Evolutionary conservation across 1,140 invertebrate genomes (phyloP).

Genomic region (Trichonephila clavipes): DNA sequence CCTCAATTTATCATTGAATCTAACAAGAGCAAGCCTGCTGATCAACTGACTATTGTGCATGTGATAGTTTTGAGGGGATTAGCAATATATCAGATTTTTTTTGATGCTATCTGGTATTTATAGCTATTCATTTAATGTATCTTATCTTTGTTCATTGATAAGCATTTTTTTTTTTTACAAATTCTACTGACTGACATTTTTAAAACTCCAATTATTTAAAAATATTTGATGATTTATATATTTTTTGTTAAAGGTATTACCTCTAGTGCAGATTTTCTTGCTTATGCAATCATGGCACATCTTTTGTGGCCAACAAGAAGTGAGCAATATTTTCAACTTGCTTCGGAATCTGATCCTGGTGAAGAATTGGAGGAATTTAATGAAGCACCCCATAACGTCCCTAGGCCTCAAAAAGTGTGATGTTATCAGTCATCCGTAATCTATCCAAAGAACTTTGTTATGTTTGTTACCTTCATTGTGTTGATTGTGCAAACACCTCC

Average conservation of each 20-base stretch:
- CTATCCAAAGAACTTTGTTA: neutral
- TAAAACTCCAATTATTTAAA: neutral
- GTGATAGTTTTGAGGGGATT: too few species aligned
- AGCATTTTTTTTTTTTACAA: too few species aligned
- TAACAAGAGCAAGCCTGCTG: too few species aligned
- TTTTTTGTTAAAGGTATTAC: conserved; percentile 88
- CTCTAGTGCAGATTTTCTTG: conserved; percentile 95
- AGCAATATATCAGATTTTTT: too few species aligned
- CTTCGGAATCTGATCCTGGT: conserved; percentile 85
- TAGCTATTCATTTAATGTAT: too few species aligned
- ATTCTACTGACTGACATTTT: too few species aligned
- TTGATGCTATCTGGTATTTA: too few species aligned
- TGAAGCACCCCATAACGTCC: conserved; percentile 91
- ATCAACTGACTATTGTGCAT: too few species aligned
- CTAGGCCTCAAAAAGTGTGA: conserved; percentile 75
- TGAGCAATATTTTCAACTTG: conserved; percentile 77
- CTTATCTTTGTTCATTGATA: too few species aligned
- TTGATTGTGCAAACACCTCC: neutral
- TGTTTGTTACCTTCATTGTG: neutral
- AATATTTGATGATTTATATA: neutral
- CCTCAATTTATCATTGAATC: too few species aligned
- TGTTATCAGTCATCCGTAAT: neutral
- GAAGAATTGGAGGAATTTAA: conserved; percentile 95
- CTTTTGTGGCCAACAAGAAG: conserved; percentile 91
- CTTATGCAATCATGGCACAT: conserved; percentile 96